These are phyloP conservation scores for Rhimphoctona megacephalus DNA, from an alignment of 2,888 invertebrate genomes.

Conservation along the genomic window DNA sequence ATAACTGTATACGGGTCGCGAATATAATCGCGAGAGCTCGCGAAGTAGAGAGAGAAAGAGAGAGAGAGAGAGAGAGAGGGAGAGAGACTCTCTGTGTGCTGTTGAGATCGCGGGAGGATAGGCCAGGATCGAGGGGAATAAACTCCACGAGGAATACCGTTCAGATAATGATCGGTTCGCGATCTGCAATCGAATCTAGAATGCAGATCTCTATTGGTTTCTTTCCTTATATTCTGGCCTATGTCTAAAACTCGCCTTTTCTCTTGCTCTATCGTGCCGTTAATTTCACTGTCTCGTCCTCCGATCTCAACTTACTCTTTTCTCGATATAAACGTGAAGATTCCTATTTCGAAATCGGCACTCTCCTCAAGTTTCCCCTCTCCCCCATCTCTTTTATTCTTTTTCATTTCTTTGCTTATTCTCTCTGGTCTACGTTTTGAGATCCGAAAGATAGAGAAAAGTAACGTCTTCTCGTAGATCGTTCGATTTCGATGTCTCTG, in stretches of 20 bases:
- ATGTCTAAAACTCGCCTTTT: slow-evolving; percentile 33
- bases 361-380: slow-evolving; percentile 23
- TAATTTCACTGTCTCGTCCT: slow-evolving; percentile 63
- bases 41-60: slow-evolving; percentile 10
- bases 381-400: neutral
- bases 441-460: slow-evolving; percentile 49
- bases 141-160: slow-evolving; percentile 62
- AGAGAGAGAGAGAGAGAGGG: neutral
- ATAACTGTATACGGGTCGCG: slow-evolving; percentile 60
- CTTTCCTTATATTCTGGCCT: slow-evolving; percentile 32
- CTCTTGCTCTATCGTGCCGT: slow-evolving; percentile 63
- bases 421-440: slow-evolving; percentile 15
- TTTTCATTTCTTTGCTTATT: neutral
- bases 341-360: slow-evolving; percentile 64
- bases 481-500: slow-evolving; percentile 57
- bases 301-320: slow-evolving; percentile 40
- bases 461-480: slow-evolving; percentile 53
- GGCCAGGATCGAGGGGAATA: slow-evolving; percentile 42
- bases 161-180: slow-evolving; percentile 69
- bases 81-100: slow-evolving; percentile 4
- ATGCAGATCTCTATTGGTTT: slow-evolving; percentile 68
- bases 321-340: slow-evolving; percentile 38
- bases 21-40: slow-evolving; percentile 59
- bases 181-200: slow-evolving; percentile 70
- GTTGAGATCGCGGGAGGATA: slow-evolving; percentile 40